Conservation (phyloP, 2,797 vertebrate genomes). For the Sylvilagus floridanus region DNA sequence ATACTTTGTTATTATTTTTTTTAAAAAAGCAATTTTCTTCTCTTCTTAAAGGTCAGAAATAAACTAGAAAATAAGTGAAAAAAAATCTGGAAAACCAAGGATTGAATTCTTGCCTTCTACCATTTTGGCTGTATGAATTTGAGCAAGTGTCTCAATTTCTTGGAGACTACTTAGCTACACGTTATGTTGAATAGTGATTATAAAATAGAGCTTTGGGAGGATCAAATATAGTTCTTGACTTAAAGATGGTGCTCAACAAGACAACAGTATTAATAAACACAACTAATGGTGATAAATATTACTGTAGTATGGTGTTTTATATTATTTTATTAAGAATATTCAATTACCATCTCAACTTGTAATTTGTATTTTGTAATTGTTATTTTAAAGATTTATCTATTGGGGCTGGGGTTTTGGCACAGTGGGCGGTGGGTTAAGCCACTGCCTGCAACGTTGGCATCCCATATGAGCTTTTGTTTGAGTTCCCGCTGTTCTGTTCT, state of each 20-base stretch:
- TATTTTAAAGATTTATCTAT: too few relatives aligned
- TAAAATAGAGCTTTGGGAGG: not conserved
- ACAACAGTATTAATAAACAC: not conserved
- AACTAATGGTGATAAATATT: not conserved
- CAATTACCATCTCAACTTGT: not conserved
- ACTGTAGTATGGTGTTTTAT: not conserved
- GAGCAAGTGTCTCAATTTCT: not conserved
- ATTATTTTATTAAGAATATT: slow-evolving; percentile 21
- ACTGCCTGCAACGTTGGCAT: too few relatives aligned
- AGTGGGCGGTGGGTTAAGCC: too few relatives aligned
- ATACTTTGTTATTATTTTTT: not conserved
- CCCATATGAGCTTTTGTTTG: too few relatives aligned
- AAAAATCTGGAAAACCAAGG: not conserved
- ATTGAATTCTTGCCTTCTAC: not conserved
- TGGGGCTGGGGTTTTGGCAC: too few relatives aligned
- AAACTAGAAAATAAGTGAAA: not conserved
- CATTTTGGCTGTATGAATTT: not conserved
- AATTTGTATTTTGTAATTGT: not conserved
- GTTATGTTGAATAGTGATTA: not conserved
- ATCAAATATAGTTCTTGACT: not conserved
- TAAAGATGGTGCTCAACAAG: not conserved
- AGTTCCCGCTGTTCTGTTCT: too few relatives aligned
- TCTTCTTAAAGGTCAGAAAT: not conserved
- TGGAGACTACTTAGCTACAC: not conserved
- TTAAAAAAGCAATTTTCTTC: not conserved